Conservation (phyloP, 2,113 vertebrate genomes). For the Atrichornis clamosus region DNA sequence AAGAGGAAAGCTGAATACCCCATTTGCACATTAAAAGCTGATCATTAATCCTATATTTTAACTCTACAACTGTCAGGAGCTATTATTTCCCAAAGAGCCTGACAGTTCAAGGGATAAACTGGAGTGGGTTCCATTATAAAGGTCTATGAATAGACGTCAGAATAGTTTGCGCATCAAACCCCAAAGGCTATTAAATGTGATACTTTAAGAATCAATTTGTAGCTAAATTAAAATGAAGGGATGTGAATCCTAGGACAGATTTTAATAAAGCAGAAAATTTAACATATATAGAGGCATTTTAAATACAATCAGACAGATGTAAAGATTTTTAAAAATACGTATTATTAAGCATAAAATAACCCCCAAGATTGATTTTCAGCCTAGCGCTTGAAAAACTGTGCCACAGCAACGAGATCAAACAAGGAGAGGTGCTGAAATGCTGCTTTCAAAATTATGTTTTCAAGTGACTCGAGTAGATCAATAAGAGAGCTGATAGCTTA, state of each 20-base stretch:
- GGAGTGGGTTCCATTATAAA: conserved; percentile 50
- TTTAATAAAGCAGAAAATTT: conserved; percentile 46
- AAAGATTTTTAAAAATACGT: not conserved
- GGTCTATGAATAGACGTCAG: conserved; percentile 45
- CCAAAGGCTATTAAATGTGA: conserved; percentile 51
- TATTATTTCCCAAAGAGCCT: conserved; percentile 52
- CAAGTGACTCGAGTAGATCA: conserved; percentile 38
- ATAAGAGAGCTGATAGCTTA: conserved; percentile 17
- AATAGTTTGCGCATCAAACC: conserved; percentile 37
- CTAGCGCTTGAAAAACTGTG: conserved; percentile 20
- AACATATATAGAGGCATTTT: not conserved
- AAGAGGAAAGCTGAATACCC: conserved; percentile 19
- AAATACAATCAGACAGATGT: conserved; percentile 11
- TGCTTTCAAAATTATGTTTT: conserved; percentile 44
- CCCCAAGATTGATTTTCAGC: not conserved
- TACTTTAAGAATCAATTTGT: conserved; percentile 41
- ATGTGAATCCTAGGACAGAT: not conserved
- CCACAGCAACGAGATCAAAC: conserved; percentile 5
- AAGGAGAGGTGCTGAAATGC: conserved; percentile 10
- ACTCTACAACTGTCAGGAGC: conserved; percentile 62
- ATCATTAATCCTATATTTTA: conserved; percentile 72
- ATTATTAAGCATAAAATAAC: not conserved
- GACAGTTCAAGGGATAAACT: conserved; percentile 61
- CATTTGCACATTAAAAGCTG: conserved; percentile 70
- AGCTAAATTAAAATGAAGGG: conserved; percentile 31